Conservation (phyloP, 2,888 invertebrate species). For the Orchestes rusci region DNA sequence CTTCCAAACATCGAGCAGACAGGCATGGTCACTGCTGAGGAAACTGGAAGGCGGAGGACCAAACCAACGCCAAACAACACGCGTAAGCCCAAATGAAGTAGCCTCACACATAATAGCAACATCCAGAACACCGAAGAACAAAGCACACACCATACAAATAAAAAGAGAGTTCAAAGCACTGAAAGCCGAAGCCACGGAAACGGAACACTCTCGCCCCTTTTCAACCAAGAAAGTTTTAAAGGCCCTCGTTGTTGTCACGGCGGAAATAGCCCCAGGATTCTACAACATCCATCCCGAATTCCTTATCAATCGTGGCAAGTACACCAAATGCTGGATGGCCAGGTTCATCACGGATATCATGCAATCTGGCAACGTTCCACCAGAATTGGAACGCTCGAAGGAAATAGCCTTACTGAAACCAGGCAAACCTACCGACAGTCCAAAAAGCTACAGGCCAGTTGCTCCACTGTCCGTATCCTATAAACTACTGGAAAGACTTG, state of each 20-base stretch:
- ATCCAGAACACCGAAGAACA: constrained; percentile 13
- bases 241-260: background rate
- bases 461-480: no score
- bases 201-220: no score
- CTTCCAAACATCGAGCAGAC: constrained; percentile 1
- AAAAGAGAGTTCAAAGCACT: background rate
- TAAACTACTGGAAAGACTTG: constrained; percentile 4
- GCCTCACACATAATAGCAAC: constrained; percentile 3
- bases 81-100: background rate
- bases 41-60: background rate
- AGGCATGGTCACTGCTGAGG: no score
- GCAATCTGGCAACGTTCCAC: background rate
- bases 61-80: background rate
- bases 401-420: constrained; percentile 5
- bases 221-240: background rate
- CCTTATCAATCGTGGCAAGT: constrained; percentile 4
- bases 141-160: no score
- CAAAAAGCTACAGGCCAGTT: constrained; percentile 7
- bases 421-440: constrained; percentile 1
- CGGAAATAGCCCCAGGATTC: no score
- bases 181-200: no score
- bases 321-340: constrained; percentile 1
- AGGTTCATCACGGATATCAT: constrained; percentile 6
- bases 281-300: no score
- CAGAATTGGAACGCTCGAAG: constrained; percentile 5